Evolutionary conservation across 1,140 invertebrate genomes (phyloP).

Genomic region (Chrysomallon squamiferum): DNA sequence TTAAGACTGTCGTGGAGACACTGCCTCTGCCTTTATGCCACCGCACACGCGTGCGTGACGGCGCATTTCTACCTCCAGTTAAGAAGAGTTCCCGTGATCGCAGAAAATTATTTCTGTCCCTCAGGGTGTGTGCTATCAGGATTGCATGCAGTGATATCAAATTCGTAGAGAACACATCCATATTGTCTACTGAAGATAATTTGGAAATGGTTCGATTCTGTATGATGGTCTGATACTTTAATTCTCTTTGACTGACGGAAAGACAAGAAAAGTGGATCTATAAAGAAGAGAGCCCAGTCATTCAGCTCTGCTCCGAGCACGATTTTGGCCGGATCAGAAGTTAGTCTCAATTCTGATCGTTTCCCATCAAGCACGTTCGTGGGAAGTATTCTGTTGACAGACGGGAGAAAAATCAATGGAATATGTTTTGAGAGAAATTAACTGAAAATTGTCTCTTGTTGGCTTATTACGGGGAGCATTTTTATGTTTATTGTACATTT

Average conservation of each 20-base stretch:
- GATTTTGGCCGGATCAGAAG: too few species aligned
- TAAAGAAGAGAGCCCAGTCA: not conserved
- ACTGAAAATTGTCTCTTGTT: too few species aligned
- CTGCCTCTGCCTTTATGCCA: not conserved
- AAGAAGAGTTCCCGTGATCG: not conserved
- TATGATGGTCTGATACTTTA: slow-evolving; percentile 2
- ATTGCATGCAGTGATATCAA: slow-evolving; percentile 2
- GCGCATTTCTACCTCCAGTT: not conserved
- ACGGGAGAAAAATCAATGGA: too few species aligned
- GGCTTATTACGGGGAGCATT: too few species aligned
- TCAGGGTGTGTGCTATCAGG: slow-evolving; percentile 5
- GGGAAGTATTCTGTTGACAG: too few species aligned
- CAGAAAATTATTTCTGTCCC: slow-evolving; percentile 6
- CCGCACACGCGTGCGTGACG: not conserved
- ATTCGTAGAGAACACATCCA: slow-evolving; percentile 3
- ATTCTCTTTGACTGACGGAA: slow-evolving; percentile 5
- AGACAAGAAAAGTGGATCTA: slow-evolving; percentile 1
- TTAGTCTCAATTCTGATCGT: too few species aligned
- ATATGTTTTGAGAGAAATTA: too few species aligned
- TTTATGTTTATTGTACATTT: too few species aligned
- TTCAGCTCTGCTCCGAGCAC: too few species aligned
- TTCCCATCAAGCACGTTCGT: too few species aligned
- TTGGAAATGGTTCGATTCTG: slow-evolving; percentile 4
- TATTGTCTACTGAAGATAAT: slow-evolving; percentile 8
- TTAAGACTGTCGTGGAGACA: not conserved